Percentiles rank a stretch among this genome's conserved stretches.
Evolutionary conservation across 2,888 invertebrate genomes (phyloP).

Genomic region (Matsumyia berberina): DNA sequence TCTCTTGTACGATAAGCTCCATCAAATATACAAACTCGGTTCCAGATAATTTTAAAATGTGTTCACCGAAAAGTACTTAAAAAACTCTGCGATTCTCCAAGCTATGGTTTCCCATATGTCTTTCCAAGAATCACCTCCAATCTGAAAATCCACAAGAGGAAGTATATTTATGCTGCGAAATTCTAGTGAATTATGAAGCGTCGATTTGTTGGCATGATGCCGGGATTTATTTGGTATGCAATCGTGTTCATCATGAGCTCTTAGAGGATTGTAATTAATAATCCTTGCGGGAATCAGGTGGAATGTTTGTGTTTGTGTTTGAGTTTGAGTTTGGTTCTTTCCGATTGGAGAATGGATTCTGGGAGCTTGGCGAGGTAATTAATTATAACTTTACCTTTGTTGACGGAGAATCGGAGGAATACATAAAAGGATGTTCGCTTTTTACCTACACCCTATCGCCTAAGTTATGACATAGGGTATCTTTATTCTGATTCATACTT

Average conservation of each 20-base stretch:
- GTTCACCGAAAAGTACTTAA: neutral
- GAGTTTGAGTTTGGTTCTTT: neutral
- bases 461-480: too few species aligned
- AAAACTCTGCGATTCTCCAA: too few species aligned
- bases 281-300: conserved; percentile 64
- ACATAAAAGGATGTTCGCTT: neutral
- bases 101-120: neutral
- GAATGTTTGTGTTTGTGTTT: conserved; percentile 34
- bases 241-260: conserved; percentile 68
- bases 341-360: neutral
- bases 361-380: conserved; percentile 31
- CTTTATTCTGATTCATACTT: too few species aligned
- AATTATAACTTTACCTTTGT: conserved; percentile 42
- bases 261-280: conserved; percentile 65
- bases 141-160: neutral
- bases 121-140: neutral
- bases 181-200: conserved; percentile 66
- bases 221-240: conserved; percentile 63
- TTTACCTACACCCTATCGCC: too few species aligned
- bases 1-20: too few species aligned
- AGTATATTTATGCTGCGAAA: conserved; percentile 39
- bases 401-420: neutral
- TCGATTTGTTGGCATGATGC: conserved; percentile 72
- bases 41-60: neutral
- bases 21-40: too few species aligned